Evolutionary conservation across 2,113 vertebrate genomes (phyloP).

Genomic region (Oncorhynchus kisutch): DNA sequence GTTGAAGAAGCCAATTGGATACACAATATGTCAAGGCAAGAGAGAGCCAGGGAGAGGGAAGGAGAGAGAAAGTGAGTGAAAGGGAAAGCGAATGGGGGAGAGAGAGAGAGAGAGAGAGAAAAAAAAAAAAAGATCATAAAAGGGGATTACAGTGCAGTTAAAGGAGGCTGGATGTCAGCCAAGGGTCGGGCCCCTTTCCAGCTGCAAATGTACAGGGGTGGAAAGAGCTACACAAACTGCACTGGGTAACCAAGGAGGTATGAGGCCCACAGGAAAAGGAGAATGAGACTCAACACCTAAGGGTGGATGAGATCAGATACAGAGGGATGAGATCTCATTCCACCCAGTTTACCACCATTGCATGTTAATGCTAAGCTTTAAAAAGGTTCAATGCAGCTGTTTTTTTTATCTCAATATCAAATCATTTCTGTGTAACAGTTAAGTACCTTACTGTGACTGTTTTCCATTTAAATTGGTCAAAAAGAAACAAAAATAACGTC

Average conservation of each 20-base stretch:
- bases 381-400: too few relatives aligned
- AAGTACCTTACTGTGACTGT: too few relatives aligned
- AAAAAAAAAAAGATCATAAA: conserved; percentile 47
- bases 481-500: too few relatives aligned
- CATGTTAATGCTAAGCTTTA: too few relatives aligned
- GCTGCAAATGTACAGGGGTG: conserved; percentile 12
- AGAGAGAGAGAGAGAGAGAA: too few relatives aligned
- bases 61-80: neutral
- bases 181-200: conserved; percentile 29
- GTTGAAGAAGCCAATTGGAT: neutral
- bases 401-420: too few relatives aligned
- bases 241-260: too few relatives aligned
- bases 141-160: conserved; percentile 38
- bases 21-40: neutral
- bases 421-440: too few relatives aligned
- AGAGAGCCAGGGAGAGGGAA: neutral
- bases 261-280: too few relatives aligned
- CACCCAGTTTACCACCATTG: neutral
- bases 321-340: neutral
- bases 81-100: neutral
- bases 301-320: neutral
- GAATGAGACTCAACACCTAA: too few relatives aligned
- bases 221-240: neutral
- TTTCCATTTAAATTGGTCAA: too few relatives aligned
- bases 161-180: conserved; percentile 34